Conservation (phyloP, 2,113 vertebrate species). For the Notothenia rossii region DNA sequence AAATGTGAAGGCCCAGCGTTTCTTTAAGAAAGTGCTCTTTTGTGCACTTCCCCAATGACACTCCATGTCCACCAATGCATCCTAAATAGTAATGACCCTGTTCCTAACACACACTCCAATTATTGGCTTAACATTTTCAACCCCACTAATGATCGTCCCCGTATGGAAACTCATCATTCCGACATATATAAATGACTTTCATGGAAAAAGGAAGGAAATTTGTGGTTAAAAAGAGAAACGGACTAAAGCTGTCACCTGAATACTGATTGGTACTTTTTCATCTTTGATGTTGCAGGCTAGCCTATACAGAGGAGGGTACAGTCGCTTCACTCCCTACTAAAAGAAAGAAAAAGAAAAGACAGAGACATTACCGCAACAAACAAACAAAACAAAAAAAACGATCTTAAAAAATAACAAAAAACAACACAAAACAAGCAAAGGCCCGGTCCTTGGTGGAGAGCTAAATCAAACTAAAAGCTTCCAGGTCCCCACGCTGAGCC, state of each 20-base stretch:
- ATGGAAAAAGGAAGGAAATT: conserved; percentile 78
- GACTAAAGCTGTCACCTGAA: conserved; percentile 75
- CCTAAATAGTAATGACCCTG: conserved; percentile 34
- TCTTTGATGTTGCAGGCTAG: conserved; percentile 99
- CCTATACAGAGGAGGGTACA: conserved; percentile 97
- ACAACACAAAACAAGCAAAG: conserved; percentile 71
- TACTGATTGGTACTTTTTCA: conserved; percentile 94
- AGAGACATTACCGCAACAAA: conserved; percentile 78
- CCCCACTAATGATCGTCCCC: background rate
- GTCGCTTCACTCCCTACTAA: conserved; percentile 98
- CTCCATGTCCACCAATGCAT: conserved; percentile 27
- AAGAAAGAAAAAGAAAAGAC: conserved; percentile 77
- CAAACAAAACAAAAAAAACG: conserved; percentile 69
- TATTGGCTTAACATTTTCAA: conserved; percentile 38
- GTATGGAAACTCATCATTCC: background rate
- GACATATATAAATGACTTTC: background rate
- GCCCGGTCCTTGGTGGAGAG: conserved; percentile 70
- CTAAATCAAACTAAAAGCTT: conserved; percentile 77
- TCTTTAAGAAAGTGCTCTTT: background rate
- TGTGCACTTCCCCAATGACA: conserved; percentile 17
- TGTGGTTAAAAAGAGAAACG: conserved; percentile 72
- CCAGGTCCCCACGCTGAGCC: conserved; percentile 75
- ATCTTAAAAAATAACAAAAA: conserved; percentile 48
- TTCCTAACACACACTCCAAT: conserved; percentile 69
- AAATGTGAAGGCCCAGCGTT: background rate